Percentiles rank a stretch among this genome's conserved stretches.
Evolutionary conservation across 2,113 vertebrate genomes (phyloP).

Genomic region (Choloepus hoffmanni): DNA sequence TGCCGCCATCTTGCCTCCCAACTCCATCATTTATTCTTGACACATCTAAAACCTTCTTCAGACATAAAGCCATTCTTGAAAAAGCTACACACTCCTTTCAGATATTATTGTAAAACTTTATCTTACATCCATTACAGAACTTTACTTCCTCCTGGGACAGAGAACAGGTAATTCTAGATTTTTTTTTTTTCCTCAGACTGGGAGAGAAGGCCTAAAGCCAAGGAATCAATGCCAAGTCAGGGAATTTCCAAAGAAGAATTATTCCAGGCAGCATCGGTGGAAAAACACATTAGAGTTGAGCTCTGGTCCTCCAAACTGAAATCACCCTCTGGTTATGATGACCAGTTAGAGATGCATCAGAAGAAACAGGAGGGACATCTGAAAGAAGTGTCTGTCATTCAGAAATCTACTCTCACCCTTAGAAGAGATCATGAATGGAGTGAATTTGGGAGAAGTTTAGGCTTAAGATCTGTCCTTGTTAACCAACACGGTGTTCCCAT

Average conservation of each 20-base stretch:
- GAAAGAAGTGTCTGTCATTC: background rate
- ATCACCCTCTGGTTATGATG: background rate
- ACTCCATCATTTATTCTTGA: background rate
- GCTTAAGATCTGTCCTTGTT: background rate
- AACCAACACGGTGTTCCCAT: background rate
- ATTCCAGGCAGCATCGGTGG: background rate
- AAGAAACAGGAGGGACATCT: background rate
- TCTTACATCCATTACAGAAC: background rate
- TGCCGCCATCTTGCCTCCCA: no score
- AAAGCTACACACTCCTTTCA: background rate
- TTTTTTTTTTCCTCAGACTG: background rate
- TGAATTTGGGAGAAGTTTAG: slow-evolving; percentile 21
- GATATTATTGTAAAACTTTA: slow-evolving; percentile 15
- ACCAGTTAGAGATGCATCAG: background rate
- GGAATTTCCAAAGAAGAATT: slow-evolving; percentile 53
- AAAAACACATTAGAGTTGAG: slow-evolving; percentile 24
- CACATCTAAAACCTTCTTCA: background rate
- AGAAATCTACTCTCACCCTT: background rate
- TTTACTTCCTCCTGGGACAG: slow-evolving; percentile 26
- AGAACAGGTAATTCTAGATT: background rate
- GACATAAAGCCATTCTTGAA: background rate
- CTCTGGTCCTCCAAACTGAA: slow-evolving; percentile 1
- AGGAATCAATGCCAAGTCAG: slow-evolving; percentile 1
- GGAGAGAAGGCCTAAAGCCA: slow-evolving; percentile 50
- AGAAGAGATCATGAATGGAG: background rate